These are phyloP conservation scores for Takifugu ocellatus DNA, from an alignment of 2,797 vertebrate species.

Conservation along the genomic window DNA sequence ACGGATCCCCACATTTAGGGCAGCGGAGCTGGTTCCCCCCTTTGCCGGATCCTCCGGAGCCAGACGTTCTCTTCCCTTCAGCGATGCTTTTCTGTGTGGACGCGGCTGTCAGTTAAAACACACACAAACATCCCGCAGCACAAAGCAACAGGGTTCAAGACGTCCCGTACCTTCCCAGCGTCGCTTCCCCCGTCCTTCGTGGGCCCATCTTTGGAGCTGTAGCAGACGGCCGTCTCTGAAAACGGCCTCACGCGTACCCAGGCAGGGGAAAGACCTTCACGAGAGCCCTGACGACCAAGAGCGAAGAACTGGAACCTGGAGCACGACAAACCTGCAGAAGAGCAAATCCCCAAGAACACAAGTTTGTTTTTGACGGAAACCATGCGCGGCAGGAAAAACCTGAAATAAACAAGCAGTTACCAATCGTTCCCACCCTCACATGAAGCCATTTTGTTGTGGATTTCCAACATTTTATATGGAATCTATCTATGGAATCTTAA, in stretches of 20 bases:
- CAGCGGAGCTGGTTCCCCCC: slow-evolving; percentile 92
- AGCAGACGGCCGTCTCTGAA: slow-evolving; percentile 85
- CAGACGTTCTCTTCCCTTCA: slow-evolving; percentile 82
- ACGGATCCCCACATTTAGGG: slow-evolving; percentile 95
- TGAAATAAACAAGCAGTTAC: too few species aligned
- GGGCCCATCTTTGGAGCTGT: slow-evolving; percentile 87
- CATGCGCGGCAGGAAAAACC: too few species aligned
- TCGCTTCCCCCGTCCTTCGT: slow-evolving; percentile 87
- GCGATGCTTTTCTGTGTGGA: slow-evolving; percentile 82
- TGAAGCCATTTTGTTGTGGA: too few species aligned
- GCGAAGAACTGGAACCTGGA: slow-evolving; percentile 80
- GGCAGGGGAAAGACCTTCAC: slow-evolving; percentile 76
- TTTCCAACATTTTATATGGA: too few species aligned
- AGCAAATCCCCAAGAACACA: slow-evolving; percentile 3
- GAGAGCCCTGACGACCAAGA: slow-evolving; percentile 79
- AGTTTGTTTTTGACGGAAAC: too few species aligned
- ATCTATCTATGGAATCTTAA: too few species aligned
- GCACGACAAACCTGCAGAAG: slow-evolving; percentile 80
- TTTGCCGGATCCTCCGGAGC: slow-evolving; percentile 90
- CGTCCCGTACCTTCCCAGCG: slow-evolving; percentile 82
- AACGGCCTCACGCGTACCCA: slow-evolving; percentile 81
- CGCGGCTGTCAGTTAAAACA: slow-evolving; percentile 6
- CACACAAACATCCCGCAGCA: not conserved
- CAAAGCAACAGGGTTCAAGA: not conserved
- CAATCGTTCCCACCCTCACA: too few species aligned